Base-by-base conservation (phyloP, 2,888 invertebrate genomes). In the Leptothorax acervorum region DNA sequence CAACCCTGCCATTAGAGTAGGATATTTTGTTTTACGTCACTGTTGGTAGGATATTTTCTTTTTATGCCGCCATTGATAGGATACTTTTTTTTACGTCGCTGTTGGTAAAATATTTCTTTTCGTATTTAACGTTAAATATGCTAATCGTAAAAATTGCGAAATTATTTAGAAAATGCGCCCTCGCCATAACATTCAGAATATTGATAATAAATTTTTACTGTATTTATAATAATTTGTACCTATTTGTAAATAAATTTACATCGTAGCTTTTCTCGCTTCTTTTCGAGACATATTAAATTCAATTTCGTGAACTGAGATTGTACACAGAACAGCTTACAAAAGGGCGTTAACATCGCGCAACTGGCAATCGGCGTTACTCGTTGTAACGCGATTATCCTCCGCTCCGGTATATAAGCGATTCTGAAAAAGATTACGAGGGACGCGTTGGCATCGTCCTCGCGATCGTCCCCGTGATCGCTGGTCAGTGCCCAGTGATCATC, bases 371-470 rank as follows among this genome's bases (percentile, higher is more conserved):
- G 18, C 65, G 23, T 63, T 0, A 39, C 63, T 76, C 28, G 11
- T 8, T 18, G 28, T 66, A 76, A 76, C 6, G 39, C 8, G 39
- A 53, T 68, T 68, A 51, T 53, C 11, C 48, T 11, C 12, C 18
- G 9, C 1, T n/a, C 9, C 23, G 28, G 12, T 48, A 65, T 23
- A 23, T 42, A 76, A 76, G n/a, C 55, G 53, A 15, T 55, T 70
- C 28, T 71, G 42, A n/a, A n/a, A 78, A 48, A 71, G 35, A 23
- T 48, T 48, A 71, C 31, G 71, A 45, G 53, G 35, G 53, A 48
- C 23, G 15, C 48, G 23, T 39, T 51, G 51, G 15, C 45, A 55
- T 53, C 60, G 35, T 75, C 5, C 48, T 75, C 66, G 76, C 23
- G 76, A 28, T n/a, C 68, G 42, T 23, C 35, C 28, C 28, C 55